Percentiles rank a stretch among this genome's conserved stretches.
These are phyloP conservation scores for Athrips mouffetella DNA, from an alignment of 2,888 invertebrate genomes.

Conservation along the genomic window DNA sequence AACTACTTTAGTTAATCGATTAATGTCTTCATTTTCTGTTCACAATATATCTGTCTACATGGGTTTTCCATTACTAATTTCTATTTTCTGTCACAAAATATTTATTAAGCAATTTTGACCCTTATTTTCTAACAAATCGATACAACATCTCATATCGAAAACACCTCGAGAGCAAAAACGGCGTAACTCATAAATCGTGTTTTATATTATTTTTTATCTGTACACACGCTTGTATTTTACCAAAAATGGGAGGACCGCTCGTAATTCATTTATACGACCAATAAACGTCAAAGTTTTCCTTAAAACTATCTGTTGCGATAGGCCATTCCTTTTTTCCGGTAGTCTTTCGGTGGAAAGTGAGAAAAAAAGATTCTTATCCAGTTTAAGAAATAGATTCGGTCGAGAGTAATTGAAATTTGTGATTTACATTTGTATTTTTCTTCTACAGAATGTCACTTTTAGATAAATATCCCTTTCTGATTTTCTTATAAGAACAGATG, in stretches of 20 bases:
- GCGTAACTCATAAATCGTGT: constrained; percentile 16
- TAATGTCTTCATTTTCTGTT: constrained; percentile 2
- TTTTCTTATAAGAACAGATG: too few relatives aligned
- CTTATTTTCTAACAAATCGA: constrained; percentile 19
- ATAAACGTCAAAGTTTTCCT: constrained; percentile 55
- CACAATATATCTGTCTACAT: too few relatives aligned
- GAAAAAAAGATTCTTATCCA: constrained; percentile 16
- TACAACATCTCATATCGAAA: neutral
- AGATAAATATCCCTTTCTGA: too few relatives aligned
- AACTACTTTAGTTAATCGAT: neutral
- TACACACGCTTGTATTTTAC: constrained; percentile 35
- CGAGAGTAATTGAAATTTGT: constrained; percentile 4
- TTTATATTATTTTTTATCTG: constrained; percentile 29
- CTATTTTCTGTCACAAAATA: neutral
- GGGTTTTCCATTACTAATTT: neutral
- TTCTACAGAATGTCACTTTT: too few relatives aligned
- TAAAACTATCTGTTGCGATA: constrained; percentile 43
- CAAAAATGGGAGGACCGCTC: constrained; percentile 44
- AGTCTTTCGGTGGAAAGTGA: constrained; percentile 13
- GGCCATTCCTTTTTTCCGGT: constrained; percentile 22
- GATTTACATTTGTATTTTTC: neutral
- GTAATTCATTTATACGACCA: constrained; percentile 58
- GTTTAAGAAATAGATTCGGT: constrained; percentile 4
- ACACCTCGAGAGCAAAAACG: constrained; percentile 15
- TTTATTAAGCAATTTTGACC: constrained; percentile 19